Evolutionary conservation across 1,140 invertebrate species (phyloP).

Genomic region (Anoplolepis gracilipes): DNA sequence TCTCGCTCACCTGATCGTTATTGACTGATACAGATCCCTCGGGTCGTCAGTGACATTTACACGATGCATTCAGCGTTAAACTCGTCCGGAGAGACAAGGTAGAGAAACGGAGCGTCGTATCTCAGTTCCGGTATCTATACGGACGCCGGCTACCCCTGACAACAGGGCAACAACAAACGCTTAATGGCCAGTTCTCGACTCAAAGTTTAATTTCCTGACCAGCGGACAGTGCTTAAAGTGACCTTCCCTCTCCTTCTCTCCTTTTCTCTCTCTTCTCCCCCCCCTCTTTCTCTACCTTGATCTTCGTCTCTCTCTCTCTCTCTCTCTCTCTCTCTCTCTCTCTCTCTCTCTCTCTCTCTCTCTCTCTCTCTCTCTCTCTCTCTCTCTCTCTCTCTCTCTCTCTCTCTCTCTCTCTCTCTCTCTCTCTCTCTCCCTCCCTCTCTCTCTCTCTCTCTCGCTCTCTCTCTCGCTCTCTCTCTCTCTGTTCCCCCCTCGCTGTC

Average conservation of each 20-base stretch:
- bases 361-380: background rate
- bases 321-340: background rate
- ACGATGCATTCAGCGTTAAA: slow-evolving; percentile 78
- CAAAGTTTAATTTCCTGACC: slow-evolving; percentile 85
- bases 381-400: background rate
- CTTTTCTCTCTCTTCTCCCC: background rate
- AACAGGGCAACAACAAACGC: slow-evolving; percentile 84
- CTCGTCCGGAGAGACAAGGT: slow-evolving; percentile 71
- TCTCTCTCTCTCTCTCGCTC: background rate
- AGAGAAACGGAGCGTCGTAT: slow-evolving; percentile 77
- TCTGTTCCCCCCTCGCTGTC: background rate
- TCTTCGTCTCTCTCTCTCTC: background rate
- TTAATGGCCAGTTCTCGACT: slow-evolving; percentile 83
- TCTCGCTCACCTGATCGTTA: slow-evolving; percentile 70
- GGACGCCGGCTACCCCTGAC: slow-evolving; percentile 81
- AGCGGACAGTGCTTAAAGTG: slow-evolving; percentile 81
- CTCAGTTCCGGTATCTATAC: slow-evolving; percentile 83
- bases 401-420: background rate
- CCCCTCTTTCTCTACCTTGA: background rate
- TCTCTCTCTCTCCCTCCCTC: background rate
- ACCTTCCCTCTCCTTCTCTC: slow-evolving; percentile 56
- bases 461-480: background rate
- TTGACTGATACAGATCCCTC: slow-evolving; percentile 75
- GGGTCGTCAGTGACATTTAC: slow-evolving; percentile 79
- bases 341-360: background rate